These are phyloP conservation scores for Cyprinus carpio DNA, from an alignment of 2,113 vertebrate species.

Conservation along the genomic window DNA sequence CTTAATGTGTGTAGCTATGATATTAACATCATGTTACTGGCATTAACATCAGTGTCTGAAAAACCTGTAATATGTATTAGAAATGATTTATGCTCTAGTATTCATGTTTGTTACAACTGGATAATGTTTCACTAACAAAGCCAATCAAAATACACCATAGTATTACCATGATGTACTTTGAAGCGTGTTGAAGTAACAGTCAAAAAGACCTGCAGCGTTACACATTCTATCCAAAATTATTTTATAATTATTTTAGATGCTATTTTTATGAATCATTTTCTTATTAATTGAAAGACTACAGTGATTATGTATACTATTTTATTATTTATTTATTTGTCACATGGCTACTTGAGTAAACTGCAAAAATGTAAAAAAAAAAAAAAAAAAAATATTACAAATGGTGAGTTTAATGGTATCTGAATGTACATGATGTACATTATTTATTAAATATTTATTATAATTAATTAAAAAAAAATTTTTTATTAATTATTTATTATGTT, in stretches of 20 bases:
- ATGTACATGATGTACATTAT: too few species aligned
- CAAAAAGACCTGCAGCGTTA: background rate
- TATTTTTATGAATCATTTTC: background rate
- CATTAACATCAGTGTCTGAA: background rate
- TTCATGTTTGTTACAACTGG: background rate
- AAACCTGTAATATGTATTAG: background rate
- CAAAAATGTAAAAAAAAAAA: background rate
- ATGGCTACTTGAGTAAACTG: background rate
- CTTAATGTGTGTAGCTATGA: conserved; percentile 7
- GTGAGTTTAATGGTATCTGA: background rate
- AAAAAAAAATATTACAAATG: background rate
- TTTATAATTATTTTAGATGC: background rate
- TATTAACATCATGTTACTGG: background rate
- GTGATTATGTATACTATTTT: background rate
- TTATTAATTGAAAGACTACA: background rate
- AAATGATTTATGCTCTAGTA: background rate
- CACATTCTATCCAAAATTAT: background rate
- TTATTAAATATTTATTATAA: too few species aligned
- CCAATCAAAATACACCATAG: background rate
- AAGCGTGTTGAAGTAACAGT: background rate
- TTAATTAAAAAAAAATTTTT: too few species aligned
- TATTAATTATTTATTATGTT: too few species aligned
- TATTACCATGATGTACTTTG: background rate
- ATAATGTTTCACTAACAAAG: conserved; percentile 7
- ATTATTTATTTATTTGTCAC: background rate